Evolutionary conservation across 2,113 vertebrate genomes (phyloP), one percentile per base, ranked within the genome.

Genomic region (Hippolais icterina): DNA sequence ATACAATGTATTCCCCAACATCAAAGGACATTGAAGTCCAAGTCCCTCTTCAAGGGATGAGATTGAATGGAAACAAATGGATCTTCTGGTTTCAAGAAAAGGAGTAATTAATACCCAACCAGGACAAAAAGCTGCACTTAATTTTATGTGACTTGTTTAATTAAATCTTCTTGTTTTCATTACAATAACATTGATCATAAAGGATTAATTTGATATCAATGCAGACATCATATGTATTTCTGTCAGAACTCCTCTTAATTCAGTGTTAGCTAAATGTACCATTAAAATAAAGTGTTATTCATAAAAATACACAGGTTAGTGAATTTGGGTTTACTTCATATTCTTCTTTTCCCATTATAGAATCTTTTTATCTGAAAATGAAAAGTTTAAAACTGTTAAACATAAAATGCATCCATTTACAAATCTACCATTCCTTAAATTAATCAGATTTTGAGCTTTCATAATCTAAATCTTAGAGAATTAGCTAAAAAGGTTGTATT

Each of bases 121-220:
- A 90, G 18, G 37, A 94, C 63, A 47, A 33, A 96, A 97, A 87
- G 6, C 46, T 90, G 7, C 25, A 35, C 15, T 65, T 74, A 68
- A 90, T 92, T 79, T 86, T 81, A 94, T 75, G 41, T 66, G 68
- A 94, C 15, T 64, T 7, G 3, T 69, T 93, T 91, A 83, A 95
- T 88, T 65, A 71, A 92, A 94, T 78, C 4, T 8, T 81, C 86
- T 89, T 37, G 29, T 87, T 77, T 87, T 93, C 71, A 82, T 76
- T 44, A 77, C 49, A 90, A 66, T 24, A 87, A 7, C 46, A 85
- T 81, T 69, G 44, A 94, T 88, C 77, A 96, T 33, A 89, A 96
- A 88, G 35, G 33, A 93, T 94, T 94, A 80, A 91, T 91, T 82
- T 92, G 52, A 72, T 87, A 94, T 88, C 93, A 96, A 92, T 93